These are phyloP conservation scores for Pao palembangensis DNA, from an alignment of 2,113 vertebrate species.

Conservation along the genomic window DNA sequence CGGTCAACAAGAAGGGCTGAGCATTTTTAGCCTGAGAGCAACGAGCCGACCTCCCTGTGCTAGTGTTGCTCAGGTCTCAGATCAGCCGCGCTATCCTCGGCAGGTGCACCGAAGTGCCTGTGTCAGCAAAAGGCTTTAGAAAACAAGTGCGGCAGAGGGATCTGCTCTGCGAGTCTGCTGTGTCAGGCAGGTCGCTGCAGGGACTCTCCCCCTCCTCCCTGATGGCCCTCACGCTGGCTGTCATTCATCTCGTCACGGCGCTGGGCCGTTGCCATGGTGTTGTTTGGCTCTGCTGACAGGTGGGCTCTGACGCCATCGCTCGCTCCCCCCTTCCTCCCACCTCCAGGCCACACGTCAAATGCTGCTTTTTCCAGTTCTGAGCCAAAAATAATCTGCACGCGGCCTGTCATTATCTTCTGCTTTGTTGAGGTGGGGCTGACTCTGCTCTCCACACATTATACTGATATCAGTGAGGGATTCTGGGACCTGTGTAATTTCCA, in stretches of 20 bases:
- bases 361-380: conserved; percentile 52
- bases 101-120: conserved; percentile 52
- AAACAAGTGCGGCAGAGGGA: conserved; percentile 52
- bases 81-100: conserved; percentile 34
- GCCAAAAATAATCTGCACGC: conserved; percentile 54
- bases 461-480: conserved; percentile 20
- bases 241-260: conserved; percentile 64
- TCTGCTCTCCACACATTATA: conserved; percentile 15
- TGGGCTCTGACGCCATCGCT: conserved; percentile 64
- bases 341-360: conserved; percentile 58
- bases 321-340: conserved; percentile 35
- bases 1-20: conserved; percentile 2
- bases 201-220: conserved; percentile 32
- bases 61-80: conserved; percentile 28
- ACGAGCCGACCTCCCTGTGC: conserved; percentile 28
- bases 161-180: conserved; percentile 50
- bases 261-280: conserved; percentile 70
- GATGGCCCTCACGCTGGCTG: conserved; percentile 43
- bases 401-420: conserved; percentile 34
- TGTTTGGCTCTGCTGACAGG: conserved; percentile 70
- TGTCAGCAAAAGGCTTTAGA: conserved; percentile 57
- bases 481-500: conserved; percentile 16
- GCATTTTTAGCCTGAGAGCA: conserved; percentile 5
- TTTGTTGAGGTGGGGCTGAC: conserved; percentile 8
- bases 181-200: conserved; percentile 47